A percentile compares a stretch with the other conserved stretches of the same genome.
Evolutionary conservation across 37 sponge, comb jelly and placozoan genomes (phyloP).

Genomic region (Agelas oroides): DNA sequence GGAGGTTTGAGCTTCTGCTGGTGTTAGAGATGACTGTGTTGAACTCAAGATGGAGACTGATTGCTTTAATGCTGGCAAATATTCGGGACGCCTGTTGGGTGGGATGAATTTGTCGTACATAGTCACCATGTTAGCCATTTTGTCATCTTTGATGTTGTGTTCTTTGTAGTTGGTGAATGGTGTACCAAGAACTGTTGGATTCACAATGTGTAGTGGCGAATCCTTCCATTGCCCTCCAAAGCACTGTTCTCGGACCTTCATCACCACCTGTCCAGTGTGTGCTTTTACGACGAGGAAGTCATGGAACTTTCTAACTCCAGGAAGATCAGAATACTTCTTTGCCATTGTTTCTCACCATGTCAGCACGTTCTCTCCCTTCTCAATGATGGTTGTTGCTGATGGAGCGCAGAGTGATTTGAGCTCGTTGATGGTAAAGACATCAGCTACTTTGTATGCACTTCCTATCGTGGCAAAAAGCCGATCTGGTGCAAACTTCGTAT

Average conservation of each 20-base stretch:
- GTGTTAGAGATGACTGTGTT: no score
- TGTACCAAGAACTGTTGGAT: background rate
- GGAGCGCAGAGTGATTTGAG: background rate
- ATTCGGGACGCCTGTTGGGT: conserved; percentile 4
- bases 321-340: conserved; percentile 39
- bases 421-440: conserved; percentile 43
- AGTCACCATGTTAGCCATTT: conserved; percentile 13
- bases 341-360: conserved; percentile 22
- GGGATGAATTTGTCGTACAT: conserved; percentile 10
- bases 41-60: no score
- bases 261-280: conserved; percentile 6
- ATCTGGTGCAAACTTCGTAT: conserved; percentile 75
- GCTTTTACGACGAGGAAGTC: conserved; percentile 16
- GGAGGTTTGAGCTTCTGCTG: no score
- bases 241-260: conserved; percentile 33
- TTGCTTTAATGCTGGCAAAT: background rate
- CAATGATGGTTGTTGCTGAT: background rate
- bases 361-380: conserved; percentile 12
- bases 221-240: conserved; percentile 1
- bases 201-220: background rate
- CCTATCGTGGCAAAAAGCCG: conserved; percentile 33
- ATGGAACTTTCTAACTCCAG: conserved; percentile 42
- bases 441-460: conserved; percentile 18
- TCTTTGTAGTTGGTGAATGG: background rate
- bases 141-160: background rate